phyloP scores from a whole-genome alignment of 2,888 invertebrate genomes.

The Ptycholaimellus sp. region DNA sequence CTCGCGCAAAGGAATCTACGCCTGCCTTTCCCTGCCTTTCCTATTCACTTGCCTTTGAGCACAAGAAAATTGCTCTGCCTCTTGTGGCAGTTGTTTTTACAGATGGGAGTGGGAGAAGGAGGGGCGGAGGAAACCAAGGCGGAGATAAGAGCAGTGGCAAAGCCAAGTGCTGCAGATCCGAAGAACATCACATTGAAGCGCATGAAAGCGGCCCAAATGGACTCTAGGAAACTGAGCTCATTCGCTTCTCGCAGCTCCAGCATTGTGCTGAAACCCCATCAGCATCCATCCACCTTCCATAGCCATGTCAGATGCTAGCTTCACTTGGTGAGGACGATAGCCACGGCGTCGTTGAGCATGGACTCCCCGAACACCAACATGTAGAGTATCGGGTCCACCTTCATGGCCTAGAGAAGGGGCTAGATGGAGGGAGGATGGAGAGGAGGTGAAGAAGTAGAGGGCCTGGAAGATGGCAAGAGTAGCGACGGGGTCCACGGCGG shows the following conservation, averaged over 20 bases:
- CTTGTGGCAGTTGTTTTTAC: too few relatives aligned
- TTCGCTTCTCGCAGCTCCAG: constrained; percentile 21
- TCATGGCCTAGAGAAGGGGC: background rate
- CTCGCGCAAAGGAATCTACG: too few relatives aligned
- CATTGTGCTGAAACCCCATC: constrained; percentile 5
- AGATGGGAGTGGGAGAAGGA: too few relatives aligned
- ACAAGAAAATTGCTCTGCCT: too few relatives aligned
- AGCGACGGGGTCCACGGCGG: constrained; percentile 95
- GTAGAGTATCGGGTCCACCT: constrained; percentile 77
- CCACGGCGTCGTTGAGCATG: constrained; percentile 87
- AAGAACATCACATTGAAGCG: constrained; percentile 86
- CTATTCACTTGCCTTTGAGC: too few relatives aligned
- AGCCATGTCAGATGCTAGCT: constrained; percentile 5
- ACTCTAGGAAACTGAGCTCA: constrained; percentile 39
- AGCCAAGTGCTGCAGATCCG: constrained; percentile 87
- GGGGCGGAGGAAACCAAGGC: constrained; percentile 37
- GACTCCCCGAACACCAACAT: constrained; percentile 97
- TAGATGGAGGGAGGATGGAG: background rate
- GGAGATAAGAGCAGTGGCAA: constrained; percentile 71
- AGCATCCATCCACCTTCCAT: too few relatives aligned
- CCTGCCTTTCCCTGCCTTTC: too few relatives aligned
- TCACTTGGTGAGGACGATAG: constrained; percentile 73
- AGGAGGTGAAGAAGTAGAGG: constrained; percentile 10
- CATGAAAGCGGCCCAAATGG: constrained; percentile 38
- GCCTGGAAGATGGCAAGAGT: constrained; percentile 86